Evolutionary conservation across 2,113 vertebrate genomes (phyloP), one percentile per base, ranked within the genome.

Genomic region (Sceloporus undulatus): DNA sequence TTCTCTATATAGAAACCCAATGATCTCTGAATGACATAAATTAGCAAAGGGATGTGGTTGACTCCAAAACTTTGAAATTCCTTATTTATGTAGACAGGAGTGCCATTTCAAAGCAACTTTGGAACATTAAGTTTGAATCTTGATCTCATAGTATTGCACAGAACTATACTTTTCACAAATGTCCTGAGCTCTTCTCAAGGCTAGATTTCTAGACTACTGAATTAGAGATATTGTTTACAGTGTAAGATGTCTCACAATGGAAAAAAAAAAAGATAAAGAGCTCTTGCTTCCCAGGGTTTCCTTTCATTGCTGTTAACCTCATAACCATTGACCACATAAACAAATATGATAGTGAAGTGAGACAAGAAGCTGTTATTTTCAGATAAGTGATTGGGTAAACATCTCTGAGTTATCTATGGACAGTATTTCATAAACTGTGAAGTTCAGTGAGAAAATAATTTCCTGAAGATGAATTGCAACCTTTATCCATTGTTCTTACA

Each of bases 381-480:
- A 65, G 84, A 79, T 79, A 86, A 87, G 52, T 87, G 78, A 81
- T 74, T 81, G 52, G 78, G 85, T 74, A 87, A 87, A 79, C 78
- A 87, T 81, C 48, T 81, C 85, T n/a, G 78, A 87, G 85, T 87
- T 81, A 81, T 87, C 78, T 81, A 59, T 74, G 78, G 68, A 8
- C 34, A 65, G 38, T n/a, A 75, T 87, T 87, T 87, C 86, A 87
- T 81, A 74, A 81, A 74, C 52, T 74, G 38, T 87, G 76, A 81
- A 81, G 70, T 81, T 56, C 86, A 48, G 70, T 5, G 85, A 62
- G 85, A 82, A 87, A 87, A 87, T 87, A 87, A 87, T 87, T 87
- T 87, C 86, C 86, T 87, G 86, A 54, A 62, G 86, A 87, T 87
- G 86, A 87, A 87, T 87, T 81, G 68, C 79, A 87, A 74, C 79